phyloP scores from a whole-genome alignment of 2,888 invertebrate genomes.

The Craniophora ligustri region DNA sequence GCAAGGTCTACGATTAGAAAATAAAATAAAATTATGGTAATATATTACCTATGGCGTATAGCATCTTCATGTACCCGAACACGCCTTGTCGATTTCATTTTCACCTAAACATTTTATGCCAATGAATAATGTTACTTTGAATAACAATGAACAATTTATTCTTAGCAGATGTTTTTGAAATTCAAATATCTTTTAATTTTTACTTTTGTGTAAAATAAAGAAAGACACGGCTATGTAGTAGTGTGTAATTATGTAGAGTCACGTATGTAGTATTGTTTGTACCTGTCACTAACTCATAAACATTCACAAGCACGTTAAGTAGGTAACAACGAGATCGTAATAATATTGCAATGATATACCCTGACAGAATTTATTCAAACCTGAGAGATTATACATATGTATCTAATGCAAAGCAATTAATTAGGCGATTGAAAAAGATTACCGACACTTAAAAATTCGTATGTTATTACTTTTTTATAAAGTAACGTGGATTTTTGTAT shows the following conservation, averaged over 20 bases:
- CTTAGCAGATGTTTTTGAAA: constrained; percentile 22
- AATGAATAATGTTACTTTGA: constrained; percentile 69
- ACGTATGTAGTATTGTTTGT: constrained; percentile 39
- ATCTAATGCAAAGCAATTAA: not conserved
- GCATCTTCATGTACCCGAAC: constrained; percentile 88
- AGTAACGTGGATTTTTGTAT: constrained; percentile 28
- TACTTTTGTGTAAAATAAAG: constrained; percentile 12
- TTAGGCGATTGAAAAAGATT: not conserved
- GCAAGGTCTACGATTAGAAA: constrained; percentile 71
- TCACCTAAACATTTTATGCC: constrained; percentile 88
- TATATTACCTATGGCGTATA: constrained; percentile 87
- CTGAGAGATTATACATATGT: not conserved
- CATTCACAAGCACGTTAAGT: constrained; percentile 14
- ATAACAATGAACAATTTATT: constrained; percentile 37
- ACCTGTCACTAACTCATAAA: constrained; percentile 31
- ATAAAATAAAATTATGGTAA: constrained; percentile 69
- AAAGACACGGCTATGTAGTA: constrained; percentile 25
- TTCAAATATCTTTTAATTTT: constrained; percentile 11
- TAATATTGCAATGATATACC: constrained; percentile 13
- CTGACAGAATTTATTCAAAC: constrained; percentile 4
- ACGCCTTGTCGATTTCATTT: constrained; percentile 87
- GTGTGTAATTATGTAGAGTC: constrained; percentile 34
- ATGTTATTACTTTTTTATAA: constrained; percentile 11
- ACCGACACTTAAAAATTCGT: constrained; percentile 1
- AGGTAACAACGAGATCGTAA: constrained; percentile 16